phyloP scores from a whole-genome alignment of 2,888 invertebrate genomes.

The Cordilura impudica region DNA sequence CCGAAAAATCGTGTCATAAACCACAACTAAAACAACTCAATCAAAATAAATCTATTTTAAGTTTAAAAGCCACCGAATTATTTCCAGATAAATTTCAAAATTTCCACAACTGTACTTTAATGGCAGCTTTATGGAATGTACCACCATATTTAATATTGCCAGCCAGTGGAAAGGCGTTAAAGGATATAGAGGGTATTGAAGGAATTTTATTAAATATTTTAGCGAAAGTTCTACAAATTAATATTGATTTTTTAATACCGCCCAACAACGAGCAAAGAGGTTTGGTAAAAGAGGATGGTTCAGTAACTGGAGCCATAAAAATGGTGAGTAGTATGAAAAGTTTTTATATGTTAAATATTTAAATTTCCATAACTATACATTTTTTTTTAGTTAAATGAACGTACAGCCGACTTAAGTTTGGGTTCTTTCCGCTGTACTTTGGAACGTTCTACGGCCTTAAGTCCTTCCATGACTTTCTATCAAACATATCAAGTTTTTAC shows the following conservation, averaged over 20 bases:
- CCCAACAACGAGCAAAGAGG: conserved; percentile 65
- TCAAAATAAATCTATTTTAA: background rate
- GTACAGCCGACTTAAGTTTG: conserved; percentile 63
- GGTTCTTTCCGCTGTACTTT: conserved; percentile 65
- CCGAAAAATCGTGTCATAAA: conserved; percentile 18
- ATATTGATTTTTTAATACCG: conserved; percentile 51
- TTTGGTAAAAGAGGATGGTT: conserved; percentile 41
- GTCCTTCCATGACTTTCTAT: conserved; percentile 60
- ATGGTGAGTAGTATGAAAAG: conserved; percentile 39
- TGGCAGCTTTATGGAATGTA: conserved; percentile 57
- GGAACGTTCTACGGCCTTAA: conserved; percentile 60
- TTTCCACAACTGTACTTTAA: conserved; percentile 44
- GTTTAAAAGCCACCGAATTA: conserved; percentile 18
- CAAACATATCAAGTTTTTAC: conserved; percentile 64
- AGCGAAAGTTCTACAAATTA: conserved; percentile 29
- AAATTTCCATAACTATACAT: background rate
- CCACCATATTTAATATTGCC: conserved; percentile 61
- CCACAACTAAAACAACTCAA: conserved; percentile 6
- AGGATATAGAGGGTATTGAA: conserved; percentile 43
- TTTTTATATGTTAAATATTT: background rate
- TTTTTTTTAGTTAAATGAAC: conserved; percentile 60
- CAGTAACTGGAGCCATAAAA: conserved; percentile 58
- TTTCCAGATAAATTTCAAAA: conserved; percentile 51
- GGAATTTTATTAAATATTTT: conserved; percentile 49
- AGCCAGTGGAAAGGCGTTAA: background rate